Percentiles rank a stretch among this genome's conserved stretches.
Evolutionary conservation across 2,888 invertebrate species (phyloP).

Genomic region (Drosophila stalkeri): DNA sequence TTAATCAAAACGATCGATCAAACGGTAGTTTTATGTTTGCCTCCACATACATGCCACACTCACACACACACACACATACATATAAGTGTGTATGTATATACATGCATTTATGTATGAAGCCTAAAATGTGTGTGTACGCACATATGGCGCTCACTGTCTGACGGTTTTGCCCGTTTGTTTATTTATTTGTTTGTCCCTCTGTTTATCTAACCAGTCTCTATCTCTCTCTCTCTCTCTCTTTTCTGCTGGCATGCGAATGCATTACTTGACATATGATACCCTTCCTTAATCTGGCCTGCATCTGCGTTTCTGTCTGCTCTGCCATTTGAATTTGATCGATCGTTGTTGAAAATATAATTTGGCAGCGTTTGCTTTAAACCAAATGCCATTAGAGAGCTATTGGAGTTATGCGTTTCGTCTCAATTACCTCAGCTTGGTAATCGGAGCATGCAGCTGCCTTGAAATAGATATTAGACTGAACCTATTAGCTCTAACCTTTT

Average conservation of each 20-base stretch:
- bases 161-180: slow-evolving; percentile 40
- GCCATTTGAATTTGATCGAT: slow-evolving; percentile 69
- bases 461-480: background rate
- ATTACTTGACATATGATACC: slow-evolving; percentile 72
- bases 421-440: slow-evolving; percentile 58
- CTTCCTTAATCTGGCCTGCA: slow-evolving; percentile 39
- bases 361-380: slow-evolving; percentile 42
- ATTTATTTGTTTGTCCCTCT: slow-evolving; percentile 36
- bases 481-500: slow-evolving; percentile 3
- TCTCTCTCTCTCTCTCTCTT: background rate
- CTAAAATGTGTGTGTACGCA: slow-evolving; percentile 51
- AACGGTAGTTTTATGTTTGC: slow-evolving; percentile 81
- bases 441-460: slow-evolving; percentile 46
- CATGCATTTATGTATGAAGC: slow-evolving; percentile 39
- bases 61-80: background rate
- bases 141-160: slow-evolving; percentile 66
- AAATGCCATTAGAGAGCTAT: slow-evolving; percentile 32
- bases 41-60: slow-evolving; percentile 15
- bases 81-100: slow-evolving; percentile 12
- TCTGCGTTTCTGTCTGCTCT: slow-evolving; percentile 19
- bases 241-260: slow-evolving; percentile 61
- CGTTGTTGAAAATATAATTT: slow-evolving; percentile 64
- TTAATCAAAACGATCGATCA: slow-evolving; percentile 84
- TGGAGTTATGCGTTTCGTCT: slow-evolving; percentile 35
- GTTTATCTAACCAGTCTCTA: slow-evolving; percentile 34